Evolutionary conservation across 2,888 invertebrate genomes (phyloP).

Genomic region (Megastigmus dorsalis): DNA sequence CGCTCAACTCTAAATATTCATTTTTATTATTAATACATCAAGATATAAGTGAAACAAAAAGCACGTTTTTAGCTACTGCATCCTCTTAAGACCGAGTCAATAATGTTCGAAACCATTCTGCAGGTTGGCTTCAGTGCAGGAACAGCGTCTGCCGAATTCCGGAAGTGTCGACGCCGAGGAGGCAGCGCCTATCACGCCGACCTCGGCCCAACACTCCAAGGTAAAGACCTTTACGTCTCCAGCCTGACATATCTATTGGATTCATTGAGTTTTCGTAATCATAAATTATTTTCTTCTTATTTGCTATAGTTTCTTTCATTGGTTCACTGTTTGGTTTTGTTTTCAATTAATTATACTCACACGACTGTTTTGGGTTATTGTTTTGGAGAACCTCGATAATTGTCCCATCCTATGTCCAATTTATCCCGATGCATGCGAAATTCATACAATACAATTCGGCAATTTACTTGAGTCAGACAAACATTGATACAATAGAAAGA

Average conservation of each 20-base stretch:
- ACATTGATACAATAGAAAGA: conserved; percentile 39
- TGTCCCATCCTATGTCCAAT: background rate
- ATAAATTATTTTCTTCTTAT: background rate
- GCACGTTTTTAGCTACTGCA: background rate
- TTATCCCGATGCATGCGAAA: conserved; percentile 20
- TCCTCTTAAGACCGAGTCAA: no score
- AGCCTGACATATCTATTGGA: conserved; percentile 8
- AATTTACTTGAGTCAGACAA: conserved; percentile 21
- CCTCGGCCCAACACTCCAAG: conserved; percentile 82
- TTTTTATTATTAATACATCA: no score
- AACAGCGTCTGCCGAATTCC: conserved; percentile 87
- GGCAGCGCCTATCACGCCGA: conserved; percentile 79
- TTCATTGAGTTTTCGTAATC: conserved; percentile 10
- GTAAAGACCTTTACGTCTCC: conserved; percentile 74
- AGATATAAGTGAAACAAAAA: no score
- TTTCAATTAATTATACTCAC: background rate
- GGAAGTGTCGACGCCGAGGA: conserved; percentile 78
- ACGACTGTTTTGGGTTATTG: background rate
- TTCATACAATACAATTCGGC: conserved; percentile 12
- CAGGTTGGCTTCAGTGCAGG: conserved; percentile 97
- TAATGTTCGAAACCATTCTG: conserved; percentile 29
- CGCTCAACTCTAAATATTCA: no score
- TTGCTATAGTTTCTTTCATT: background rate
- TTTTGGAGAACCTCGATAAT: background rate
- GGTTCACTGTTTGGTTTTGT: background rate